A percentile compares a stretch with the other conserved stretches of the same genome.
These are phyloP conservation scores for Norana najaformis DNA, from an alignment of 2,888 invertebrate genomes.

Conservation along the genomic window DNA sequence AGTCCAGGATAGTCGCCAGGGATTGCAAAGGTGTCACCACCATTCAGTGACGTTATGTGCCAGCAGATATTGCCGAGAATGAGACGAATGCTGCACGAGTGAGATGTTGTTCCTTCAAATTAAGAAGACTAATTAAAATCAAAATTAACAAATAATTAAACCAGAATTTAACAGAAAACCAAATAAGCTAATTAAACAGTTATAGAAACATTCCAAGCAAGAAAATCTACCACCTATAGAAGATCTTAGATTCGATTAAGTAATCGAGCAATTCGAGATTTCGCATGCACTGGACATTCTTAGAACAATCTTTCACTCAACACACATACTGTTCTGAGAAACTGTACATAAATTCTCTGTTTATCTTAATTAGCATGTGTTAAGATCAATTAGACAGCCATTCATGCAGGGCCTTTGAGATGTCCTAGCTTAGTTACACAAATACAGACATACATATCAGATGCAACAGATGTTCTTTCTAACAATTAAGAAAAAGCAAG, in stretches of 20 bases:
- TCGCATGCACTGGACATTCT: not conserved
- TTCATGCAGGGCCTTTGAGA: not conserved
- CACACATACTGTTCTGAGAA: not conserved
- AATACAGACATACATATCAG: not conserved
- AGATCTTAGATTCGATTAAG: not conserved
- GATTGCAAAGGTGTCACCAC: conserved; percentile 37
- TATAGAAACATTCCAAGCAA: conserved; percentile 2
- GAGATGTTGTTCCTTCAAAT: conserved; percentile 46
- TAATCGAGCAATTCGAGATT: too few relatives aligned
- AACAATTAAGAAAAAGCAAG: not conserved
- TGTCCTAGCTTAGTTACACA: not conserved
- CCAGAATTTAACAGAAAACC: not conserved
- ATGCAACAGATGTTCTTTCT: not conserved
- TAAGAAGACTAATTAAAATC: not conserved
- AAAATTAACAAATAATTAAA: not conserved
- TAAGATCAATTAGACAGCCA: not conserved
- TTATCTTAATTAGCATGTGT: not conserved
- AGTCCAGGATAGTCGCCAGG: conserved; percentile 44
- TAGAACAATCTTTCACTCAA: not conserved
- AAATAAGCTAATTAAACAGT: not conserved
- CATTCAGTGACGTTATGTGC: conserved; percentile 43
- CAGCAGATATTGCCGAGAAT: conserved; percentile 46
- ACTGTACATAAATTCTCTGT: not conserved
- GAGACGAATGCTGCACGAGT: conserved; percentile 45
- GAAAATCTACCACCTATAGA: not conserved